Evolutionary conservation across 2,113 vertebrate species (phyloP), one percentile per base, ranked within the genome.

Genomic region (Alethe castanea): DNA sequence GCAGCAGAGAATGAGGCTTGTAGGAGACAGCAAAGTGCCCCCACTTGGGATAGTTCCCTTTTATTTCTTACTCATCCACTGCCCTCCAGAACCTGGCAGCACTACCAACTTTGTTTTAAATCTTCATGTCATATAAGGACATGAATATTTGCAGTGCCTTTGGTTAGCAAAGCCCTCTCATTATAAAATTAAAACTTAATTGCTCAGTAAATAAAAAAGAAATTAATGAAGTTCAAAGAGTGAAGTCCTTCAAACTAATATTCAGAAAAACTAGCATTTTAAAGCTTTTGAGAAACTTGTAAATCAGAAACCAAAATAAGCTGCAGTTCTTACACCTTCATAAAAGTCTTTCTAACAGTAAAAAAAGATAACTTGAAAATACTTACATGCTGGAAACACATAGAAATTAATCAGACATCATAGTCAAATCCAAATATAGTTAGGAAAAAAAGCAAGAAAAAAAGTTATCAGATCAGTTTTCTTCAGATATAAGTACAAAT

Each of bases 341-440:
- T 80, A 65, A 17, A 88, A 66, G 84, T 66, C 4, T 82, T 88
- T 77, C 52, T 38, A 80, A 42, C 0, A 5, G 25, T 60, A 62
- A 92, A 91, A 82, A 57, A 84, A 79, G 17, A 17, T 35, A 94
- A 94, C 35, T 93, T 90, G 85, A 81, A 90, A 96, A 95, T 97
- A 98, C 98, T 98, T 98, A 98, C 98, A 95, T 98, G 98, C 98
- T 98, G 93, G 90, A 95, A 2, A 31, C 64, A 93, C 24, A 61
- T 0, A 94, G 72, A 90, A 90, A 86, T 72, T 14, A 93, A 94
- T 84, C 60, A 92, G 90, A 92, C 53, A 93, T 48, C 91, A 94
- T 1, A 56, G 87, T 54, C 59, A 96, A 94, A 93, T 86, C 91
- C 96, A 88, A 91, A 95, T 54, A 94, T 67, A 86, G 78, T 71